These are phyloP conservation scores for Dioctria rufipes DNA, from an alignment of 2,888 invertebrate genomes.

Conservation along the genomic window DNA sequence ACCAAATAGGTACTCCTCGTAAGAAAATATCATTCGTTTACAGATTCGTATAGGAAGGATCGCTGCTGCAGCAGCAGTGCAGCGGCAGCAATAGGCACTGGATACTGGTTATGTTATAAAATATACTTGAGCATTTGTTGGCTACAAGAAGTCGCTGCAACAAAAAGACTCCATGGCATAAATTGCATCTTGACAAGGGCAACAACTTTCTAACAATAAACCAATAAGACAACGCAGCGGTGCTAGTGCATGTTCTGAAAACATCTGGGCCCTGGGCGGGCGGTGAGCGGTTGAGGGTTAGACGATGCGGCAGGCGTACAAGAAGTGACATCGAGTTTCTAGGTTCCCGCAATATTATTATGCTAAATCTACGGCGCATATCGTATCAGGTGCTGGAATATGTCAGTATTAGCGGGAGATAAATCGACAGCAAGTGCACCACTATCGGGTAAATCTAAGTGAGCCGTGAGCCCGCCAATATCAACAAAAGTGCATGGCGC, in stretches of 20 bases:
- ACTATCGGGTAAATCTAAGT: constrained; percentile 41
- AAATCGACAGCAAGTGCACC: constrained; percentile 49
- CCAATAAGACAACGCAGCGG: constrained; percentile 29
- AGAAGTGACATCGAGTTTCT: constrained; percentile 47
- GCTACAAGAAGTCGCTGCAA: constrained; percentile 41
- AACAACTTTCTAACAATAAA: constrained; percentile 56
- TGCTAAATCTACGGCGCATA: constrained; percentile 46
- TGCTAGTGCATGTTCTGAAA: constrained; percentile 13
- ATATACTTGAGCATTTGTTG: not conserved
- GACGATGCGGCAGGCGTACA: not conserved
- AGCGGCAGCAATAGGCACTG: not conserved
- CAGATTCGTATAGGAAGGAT: constrained; percentile 6
- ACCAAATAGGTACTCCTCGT: not conserved
- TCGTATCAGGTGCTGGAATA: constrained; percentile 49
- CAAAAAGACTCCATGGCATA: constrained; percentile 52
- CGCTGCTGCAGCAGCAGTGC: constrained; percentile 20
- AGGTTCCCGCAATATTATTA: constrained; percentile 47
- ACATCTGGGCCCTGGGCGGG: not conserved
- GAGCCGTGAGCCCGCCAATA: constrained; percentile 18
- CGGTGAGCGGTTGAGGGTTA: no score
- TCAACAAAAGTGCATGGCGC: constrained; percentile 43
- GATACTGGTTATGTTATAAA: not conserved
- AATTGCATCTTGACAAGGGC: constrained; percentile 55
- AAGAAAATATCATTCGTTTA: constrained; percentile 29
- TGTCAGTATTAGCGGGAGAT: constrained; percentile 37